Percentiles rank a stretch among this genome's conserved stretches.
These are phyloP conservation scores for Caenorhabditis angaria DNA, from an alignment of 2,888 invertebrate genomes.

Conservation along the genomic window DNA sequence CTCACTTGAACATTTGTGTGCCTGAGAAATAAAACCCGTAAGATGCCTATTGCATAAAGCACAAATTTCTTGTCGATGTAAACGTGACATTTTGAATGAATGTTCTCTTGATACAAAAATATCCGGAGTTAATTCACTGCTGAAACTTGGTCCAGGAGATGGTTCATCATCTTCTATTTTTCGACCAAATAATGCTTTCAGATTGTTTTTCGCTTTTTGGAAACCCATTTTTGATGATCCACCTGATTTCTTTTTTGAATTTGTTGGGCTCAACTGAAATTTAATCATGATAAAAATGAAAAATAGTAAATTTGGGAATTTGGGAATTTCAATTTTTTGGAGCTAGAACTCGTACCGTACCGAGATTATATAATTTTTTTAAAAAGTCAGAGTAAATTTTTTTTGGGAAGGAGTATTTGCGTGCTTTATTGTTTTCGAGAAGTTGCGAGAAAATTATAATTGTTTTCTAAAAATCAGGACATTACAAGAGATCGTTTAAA, in stretches of 20 bases:
- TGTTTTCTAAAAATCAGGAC: too few species aligned
- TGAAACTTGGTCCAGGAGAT: slow-evolving; percentile 44
- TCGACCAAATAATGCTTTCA: slow-evolving; percentile 71
- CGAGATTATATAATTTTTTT: too few species aligned
- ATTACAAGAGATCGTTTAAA: too few species aligned
- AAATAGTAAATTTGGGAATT: too few species aligned
- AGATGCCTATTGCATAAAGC: slow-evolving; percentile 84
- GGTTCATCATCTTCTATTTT: slow-evolving; percentile 69
- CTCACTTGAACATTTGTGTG: slow-evolving; percentile 75
- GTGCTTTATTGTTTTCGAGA: too few species aligned
- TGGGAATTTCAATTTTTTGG: too few species aligned
- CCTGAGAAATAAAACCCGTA: slow-evolving; percentile 78
- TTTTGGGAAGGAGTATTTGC: too few species aligned
- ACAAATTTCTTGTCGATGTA: slow-evolving; percentile 85
- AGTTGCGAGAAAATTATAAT: too few species aligned
- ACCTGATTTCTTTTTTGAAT: slow-evolving; percentile 49
- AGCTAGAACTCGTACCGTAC: too few species aligned
- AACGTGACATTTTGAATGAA: slow-evolving; percentile 76
- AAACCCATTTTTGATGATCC: slow-evolving; percentile 72
- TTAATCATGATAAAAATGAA: neutral
- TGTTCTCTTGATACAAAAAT: slow-evolving; percentile 39
- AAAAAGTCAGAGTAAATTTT: too few species aligned
- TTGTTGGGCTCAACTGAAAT: slow-evolving; percentile 32
- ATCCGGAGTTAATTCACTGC: slow-evolving; percentile 46
- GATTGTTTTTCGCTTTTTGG: slow-evolving; percentile 74